phyloP scores from a whole-genome alignment of 2,888 invertebrate genomes.

The Notocelia uddmanniana region DNA sequence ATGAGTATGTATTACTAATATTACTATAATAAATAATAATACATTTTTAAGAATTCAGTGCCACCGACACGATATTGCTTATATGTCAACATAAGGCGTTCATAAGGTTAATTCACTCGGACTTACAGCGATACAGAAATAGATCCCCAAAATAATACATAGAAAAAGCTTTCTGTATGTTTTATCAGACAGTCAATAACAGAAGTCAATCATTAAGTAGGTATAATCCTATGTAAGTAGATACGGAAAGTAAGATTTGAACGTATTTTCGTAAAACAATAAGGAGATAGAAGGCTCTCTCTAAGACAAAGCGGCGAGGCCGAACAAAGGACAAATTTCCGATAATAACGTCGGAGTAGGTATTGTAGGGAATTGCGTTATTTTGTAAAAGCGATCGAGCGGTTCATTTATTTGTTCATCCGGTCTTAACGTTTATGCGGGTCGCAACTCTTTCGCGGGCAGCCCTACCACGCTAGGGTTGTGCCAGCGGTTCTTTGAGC shows the following conservation, averaged over 20 bases:
- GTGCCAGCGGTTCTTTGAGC: conserved; percentile 41
- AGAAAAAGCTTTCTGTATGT: conserved; percentile 5
- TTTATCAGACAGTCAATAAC: conserved; percentile 26
- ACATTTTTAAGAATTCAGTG: no score
- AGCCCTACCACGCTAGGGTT: conserved; percentile 59
- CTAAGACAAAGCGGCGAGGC: conserved; percentile 51
- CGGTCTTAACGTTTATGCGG: conserved; percentile 76
- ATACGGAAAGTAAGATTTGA: conserved; percentile 45
- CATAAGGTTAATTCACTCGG: neutral
- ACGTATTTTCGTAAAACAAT: conserved; percentile 43
- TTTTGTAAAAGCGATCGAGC: conserved; percentile 69
- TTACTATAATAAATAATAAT: no score
- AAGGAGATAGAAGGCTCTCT: conserved; percentile 43
- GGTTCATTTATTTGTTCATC: conserved; percentile 83
- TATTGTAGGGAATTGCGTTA: conserved; percentile 66
- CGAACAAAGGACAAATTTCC: conserved; percentile 56
- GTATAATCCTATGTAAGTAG: conserved; percentile 42
- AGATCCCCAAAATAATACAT: neutral
- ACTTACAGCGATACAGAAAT: no score
- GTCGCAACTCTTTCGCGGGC: conserved; percentile 78
- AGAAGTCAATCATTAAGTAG: conserved; percentile 40
- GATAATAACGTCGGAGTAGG: conserved; percentile 60
- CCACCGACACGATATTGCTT: no score
- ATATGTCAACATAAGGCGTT: neutral
- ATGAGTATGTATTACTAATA: no score